These are phyloP conservation scores for Ichneumon xanthorius DNA, from an alignment of 2,888 invertebrate genomes.

Conservation along the genomic window DNA sequence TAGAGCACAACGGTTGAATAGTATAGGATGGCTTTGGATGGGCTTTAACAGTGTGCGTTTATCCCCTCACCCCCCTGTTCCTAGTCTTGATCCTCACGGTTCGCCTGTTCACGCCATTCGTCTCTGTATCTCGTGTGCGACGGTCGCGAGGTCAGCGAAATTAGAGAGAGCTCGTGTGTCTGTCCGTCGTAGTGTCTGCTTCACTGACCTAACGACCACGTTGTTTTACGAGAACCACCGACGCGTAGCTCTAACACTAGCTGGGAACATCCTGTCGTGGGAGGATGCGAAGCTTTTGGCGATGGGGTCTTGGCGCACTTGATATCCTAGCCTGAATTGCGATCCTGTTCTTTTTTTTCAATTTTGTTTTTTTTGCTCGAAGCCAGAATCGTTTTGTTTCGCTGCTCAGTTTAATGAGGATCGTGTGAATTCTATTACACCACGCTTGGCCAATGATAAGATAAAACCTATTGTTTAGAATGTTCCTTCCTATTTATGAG, in stretches of 20 bases:
- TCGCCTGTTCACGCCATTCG: constrained; percentile 36
- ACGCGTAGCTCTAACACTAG: neutral
- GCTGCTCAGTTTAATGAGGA: neutral
- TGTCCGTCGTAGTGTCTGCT: constrained; percentile 85
- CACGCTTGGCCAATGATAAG: neutral
- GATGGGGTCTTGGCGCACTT: neutral
- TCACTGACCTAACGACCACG: constrained; percentile 19
- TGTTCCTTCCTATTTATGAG: neutral
- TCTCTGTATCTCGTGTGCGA: constrained; percentile 39
- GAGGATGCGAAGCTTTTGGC: neutral
- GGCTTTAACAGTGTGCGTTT: constrained; percentile 45
- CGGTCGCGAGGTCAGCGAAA: constrained; percentile 74
- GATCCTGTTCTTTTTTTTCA: neutral
- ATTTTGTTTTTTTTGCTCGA: neutral
- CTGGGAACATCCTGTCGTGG: neutral
- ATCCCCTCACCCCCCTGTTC: constrained; percentile 17
- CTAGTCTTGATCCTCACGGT: constrained; percentile 54
- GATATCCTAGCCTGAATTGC: neutral
- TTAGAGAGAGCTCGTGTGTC: constrained; percentile 72
- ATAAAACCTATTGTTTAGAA: neutral
- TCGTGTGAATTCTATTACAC: neutral
- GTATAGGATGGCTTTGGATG: constrained; percentile 25
- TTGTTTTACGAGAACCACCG: neutral
- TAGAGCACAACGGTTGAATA: constrained; percentile 31
- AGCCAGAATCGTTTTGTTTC: neutral